A percentile compares a stretch with the other conserved stretches of the same genome.
These are phyloP conservation scores for Thinocorus orbignyianus DNA, from an alignment of 2,113 vertebrate species.

Conservation along the genomic window DNA sequence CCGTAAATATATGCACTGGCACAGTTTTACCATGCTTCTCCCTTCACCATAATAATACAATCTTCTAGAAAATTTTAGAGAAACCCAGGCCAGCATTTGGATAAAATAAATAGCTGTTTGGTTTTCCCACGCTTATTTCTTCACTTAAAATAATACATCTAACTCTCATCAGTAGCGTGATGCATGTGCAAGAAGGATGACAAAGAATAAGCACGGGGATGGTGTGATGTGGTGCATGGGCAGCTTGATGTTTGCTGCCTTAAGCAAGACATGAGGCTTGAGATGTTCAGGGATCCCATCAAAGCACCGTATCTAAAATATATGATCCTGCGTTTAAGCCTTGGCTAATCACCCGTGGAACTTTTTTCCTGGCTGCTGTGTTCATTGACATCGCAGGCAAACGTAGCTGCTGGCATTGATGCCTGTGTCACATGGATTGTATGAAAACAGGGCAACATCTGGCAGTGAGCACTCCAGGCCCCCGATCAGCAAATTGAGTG, in stretches of 20 bases:
- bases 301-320: not conserved
- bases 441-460: constrained; percentile 40
- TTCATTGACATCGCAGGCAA: not conserved
- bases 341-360: not conserved
- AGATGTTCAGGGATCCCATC: not conserved
- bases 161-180: not conserved
- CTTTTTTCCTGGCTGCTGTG: not conserved
- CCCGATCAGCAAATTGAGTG: not conserved
- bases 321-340: not conserved
- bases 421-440: not conserved
- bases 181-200: not conserved
- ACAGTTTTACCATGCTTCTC: not conserved
- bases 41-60: not conserved
- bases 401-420: not conserved
- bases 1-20: not conserved
- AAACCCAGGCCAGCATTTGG: not conserved
- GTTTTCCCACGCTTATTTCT: not conserved
- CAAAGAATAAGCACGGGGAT: not conserved
- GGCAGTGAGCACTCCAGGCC: not conserved
- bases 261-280: not conserved
- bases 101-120: not conserved
- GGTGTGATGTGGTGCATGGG: not conserved
- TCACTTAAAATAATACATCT: not conserved
- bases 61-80: not conserved
- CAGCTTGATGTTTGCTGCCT: not conserved